These are phyloP conservation scores for Melanerpes formicivorus DNA, from an alignment of 2,113 vertebrate species.

Conservation along the genomic window DNA sequence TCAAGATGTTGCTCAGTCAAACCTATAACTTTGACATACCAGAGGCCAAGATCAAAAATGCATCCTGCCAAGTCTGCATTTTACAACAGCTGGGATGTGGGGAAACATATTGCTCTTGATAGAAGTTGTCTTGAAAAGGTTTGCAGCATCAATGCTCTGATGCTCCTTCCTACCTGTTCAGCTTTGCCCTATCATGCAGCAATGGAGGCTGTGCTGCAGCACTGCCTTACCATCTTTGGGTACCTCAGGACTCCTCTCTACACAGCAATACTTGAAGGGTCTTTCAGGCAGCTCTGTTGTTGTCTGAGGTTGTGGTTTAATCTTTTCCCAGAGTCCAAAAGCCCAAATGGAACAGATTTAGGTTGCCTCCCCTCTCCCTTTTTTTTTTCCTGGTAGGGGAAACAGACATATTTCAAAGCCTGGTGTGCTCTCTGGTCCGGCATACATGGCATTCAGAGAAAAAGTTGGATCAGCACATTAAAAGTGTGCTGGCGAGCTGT, in stretches of 20 bases:
- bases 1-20: constrained; percentile 27
- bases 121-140: background rate
- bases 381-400: too few species aligned
- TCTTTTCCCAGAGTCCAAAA: too few species aligned
- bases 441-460: too few species aligned
- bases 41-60: background rate
- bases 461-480: too few species aligned
- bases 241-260: background rate
- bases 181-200: background rate
- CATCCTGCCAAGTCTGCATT: background rate
- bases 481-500: too few species aligned
- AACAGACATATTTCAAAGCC: too few species aligned
- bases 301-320: background rate
- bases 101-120: background rate
- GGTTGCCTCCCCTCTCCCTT: too few species aligned
- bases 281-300: background rate
- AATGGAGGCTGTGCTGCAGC: background rate
- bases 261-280: background rate
- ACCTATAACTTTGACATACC: background rate
- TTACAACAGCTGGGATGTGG: background rate
- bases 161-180: background rate
- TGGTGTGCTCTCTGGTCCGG: too few species aligned
- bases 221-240: background rate
- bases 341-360: too few species aligned
- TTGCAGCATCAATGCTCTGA: background rate